These are phyloP conservation scores for Dryocosmus kuriphilus DNA, from an alignment of 2,888 invertebrate species.

Conservation along the genomic window DNA sequence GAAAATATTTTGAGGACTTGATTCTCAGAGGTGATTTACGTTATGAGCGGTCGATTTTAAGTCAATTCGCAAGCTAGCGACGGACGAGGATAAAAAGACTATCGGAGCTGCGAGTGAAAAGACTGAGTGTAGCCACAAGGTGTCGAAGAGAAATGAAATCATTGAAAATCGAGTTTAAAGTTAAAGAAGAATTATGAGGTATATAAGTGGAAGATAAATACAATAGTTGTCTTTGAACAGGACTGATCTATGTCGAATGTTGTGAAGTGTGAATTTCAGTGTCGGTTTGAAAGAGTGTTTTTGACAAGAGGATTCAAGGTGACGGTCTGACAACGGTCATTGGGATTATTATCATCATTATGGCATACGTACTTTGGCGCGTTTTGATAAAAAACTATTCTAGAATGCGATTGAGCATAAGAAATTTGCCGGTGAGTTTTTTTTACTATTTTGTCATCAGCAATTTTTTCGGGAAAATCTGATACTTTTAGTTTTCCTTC, in stretches of 20 bases:
- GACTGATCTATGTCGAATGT: constrained; percentile 51
- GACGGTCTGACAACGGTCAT: constrained; percentile 50
- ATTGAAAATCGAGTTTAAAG: constrained; percentile 45
- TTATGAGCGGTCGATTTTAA: too few relatives aligned
- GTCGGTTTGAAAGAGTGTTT: too few relatives aligned
- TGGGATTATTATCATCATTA: constrained; percentile 64
- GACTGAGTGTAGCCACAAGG: neutral
- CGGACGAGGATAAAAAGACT: neutral
- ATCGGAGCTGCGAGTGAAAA: constrained; percentile 9
- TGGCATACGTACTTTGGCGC: constrained; percentile 82
- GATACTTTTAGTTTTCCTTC: neutral
- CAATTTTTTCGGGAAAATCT: constrained; percentile 1
- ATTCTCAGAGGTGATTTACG: too few relatives aligned
- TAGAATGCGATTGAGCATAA: constrained; percentile 80
- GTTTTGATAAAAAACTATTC: constrained; percentile 82
- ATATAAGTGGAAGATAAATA: too few relatives aligned
- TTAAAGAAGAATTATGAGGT: constrained; percentile 48
- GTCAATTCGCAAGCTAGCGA: neutral
- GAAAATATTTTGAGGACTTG: too few relatives aligned
- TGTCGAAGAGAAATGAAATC: constrained; percentile 7
- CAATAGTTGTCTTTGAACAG: constrained; percentile 44
- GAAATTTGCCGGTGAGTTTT: constrained; percentile 73
- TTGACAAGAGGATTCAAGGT: constrained; percentile 56
- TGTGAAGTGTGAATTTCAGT: constrained; percentile 50
- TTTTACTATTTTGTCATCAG: constrained; percentile 19